phyloP scores from a whole-genome alignment of 2,113 vertebrate genomes.

The Colistium nudipinnis region DNA sequence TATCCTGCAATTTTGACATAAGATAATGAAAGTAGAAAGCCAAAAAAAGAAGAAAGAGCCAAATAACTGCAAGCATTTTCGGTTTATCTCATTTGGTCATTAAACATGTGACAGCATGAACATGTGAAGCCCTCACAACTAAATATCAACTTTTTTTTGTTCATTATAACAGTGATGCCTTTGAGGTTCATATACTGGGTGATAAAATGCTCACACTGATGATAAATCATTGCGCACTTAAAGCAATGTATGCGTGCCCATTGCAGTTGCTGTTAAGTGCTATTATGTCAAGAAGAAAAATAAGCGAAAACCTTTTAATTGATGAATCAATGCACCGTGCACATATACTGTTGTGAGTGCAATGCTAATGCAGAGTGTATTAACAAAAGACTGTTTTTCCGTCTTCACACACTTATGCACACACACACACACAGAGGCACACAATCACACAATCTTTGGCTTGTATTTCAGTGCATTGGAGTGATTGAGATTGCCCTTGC shows the following conservation, averaged over 20 bases:
- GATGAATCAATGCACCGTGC: neutral
- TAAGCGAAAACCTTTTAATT: neutral
- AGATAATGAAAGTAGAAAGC: neutral
- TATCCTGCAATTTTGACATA: neutral
- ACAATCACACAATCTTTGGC: conserved; percentile 6
- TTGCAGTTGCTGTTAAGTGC: neutral
- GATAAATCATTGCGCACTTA: conserved; percentile 11
- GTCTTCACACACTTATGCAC: conserved; percentile 37
- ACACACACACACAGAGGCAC: conserved; percentile 42
- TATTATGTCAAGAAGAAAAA: neutral
- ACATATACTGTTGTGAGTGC: neutral
- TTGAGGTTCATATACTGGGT: conserved; percentile 11
- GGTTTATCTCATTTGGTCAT: neutral
- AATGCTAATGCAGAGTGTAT: conserved; percentile 11
- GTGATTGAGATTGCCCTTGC: conserved; percentile 79
- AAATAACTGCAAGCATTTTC: neutral
- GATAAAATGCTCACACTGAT: conserved; percentile 7
- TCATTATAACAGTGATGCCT: neutral
- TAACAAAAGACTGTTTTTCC: conserved; percentile 17
- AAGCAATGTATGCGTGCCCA: neutral
- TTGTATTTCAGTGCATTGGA: conserved; percentile 41
- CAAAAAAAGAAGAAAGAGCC: neutral
- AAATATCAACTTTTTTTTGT: neutral
- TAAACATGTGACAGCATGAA: neutral
- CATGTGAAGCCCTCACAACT: neutral